Base-by-base conservation (phyloP, 2,888 invertebrate genomes). In the Tipula unca region DNA sequence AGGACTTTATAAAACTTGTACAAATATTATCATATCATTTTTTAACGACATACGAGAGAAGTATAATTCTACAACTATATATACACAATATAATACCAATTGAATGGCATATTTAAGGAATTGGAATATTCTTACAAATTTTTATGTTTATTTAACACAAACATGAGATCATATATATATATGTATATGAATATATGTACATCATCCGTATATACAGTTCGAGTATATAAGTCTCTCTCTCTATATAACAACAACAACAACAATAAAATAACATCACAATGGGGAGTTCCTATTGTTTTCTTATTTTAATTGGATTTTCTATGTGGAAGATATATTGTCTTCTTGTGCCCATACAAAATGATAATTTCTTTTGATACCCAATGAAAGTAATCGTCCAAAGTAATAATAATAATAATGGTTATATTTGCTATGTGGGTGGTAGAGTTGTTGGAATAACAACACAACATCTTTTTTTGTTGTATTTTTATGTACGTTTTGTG, bases 1-100 rank as follows among this genome's bases (percentile, higher is more conserved):
- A 69, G 69, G 69, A 69, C 69, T 69, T 69, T 25, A 69, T 25
- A 25, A 25, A 69, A 69, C 69, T 69, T 69, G 69, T 69, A 69
- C 69, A 69, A 69, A 69, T 69, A 69, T 69, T 69, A n/a, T 69
- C 69, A 69, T 69, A 69, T 69, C 69, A 69, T 69, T 69, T 69
- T 48, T 69, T 69, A 25, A 69, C 69, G 69, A 69, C 69, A 69
- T 69, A 69, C 69, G 69, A 69, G 69, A 20, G 25, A 6, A 69
- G 69, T 69, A 69, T 25, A 69, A 69, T 69, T 25, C 69, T 25
- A 25, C 69, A n/a, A n/a, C n/a, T n/a, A n/a, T n/a, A n/a, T n/a
- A n/a, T 69, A 69, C 69, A 69, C 32, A 32, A 32, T 32, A 69
- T 69, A 69, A n/a, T n/a, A 25, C 69, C 69, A 69, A 69, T 69